Base-by-base conservation (phyloP, 2,888 invertebrate genomes). In the Protophormia terraenovae region DNA sequence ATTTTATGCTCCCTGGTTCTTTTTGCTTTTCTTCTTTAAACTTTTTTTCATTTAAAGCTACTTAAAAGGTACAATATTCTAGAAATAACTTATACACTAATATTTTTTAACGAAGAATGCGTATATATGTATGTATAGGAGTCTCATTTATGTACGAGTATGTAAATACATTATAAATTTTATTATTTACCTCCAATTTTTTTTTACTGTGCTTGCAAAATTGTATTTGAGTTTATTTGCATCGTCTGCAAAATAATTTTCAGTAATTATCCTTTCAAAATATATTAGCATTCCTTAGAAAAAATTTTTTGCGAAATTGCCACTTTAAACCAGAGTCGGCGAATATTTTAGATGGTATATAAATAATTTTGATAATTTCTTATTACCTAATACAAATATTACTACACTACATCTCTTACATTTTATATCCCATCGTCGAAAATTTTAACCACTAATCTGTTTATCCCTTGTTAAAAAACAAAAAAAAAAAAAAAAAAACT, bases 181-280 rank as follows among this genome's bases (percentile, higher is more conserved):
- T 29, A 24, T 29, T 32, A 38, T 35, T 58, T 60, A 38, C 27
- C 32, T 55, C 22, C n/a, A 3, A 38, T 14, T 66, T 62, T 64
- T 58, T 24, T 45, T 24, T 14, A 41, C 67, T 50, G 32, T 16
- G 81, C 75, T 69, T 75, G n/a, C 50, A 75, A 75, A 71, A 24
- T 62, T 69, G 55, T 47, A 24, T 38, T 12, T 35, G 41, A 55
- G 35, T 66, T 58, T 66, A 62, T 76, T 82, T 77, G 71, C 55
- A 71, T 64, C 77, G 82, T 77, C 64, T 71, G 64, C 71, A 72
- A 72, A 83, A 77, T 77, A 77, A 77, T 55, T 76, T 77, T 64
- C 71, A 35, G 41, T 77, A 83, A 83, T 83, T 77, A 83, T 72
- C 55, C 71, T 77, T 76, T 83, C 76, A 38, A 71, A 82, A 47